Base-by-base conservation (phyloP, 2,888 invertebrate genomes). In the Oxytorus armatus region DNA sequence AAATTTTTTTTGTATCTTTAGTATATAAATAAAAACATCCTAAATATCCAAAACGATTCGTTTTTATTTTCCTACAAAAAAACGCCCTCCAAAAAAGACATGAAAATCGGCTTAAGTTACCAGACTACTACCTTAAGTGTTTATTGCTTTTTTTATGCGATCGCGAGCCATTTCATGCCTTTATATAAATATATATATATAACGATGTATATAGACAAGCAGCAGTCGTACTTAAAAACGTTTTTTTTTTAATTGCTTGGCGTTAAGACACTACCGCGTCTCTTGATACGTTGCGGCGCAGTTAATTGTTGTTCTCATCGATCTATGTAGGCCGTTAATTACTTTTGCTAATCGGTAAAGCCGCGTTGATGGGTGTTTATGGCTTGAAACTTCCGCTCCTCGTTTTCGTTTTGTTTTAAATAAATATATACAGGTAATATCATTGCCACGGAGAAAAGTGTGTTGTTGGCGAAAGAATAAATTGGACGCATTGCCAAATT, bases 341-440 rank as follows among this genome's bases (percentile, higher is more conserved):
- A 63, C 73, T 55, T 69, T 69, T 53, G n/a, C 44, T 36, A 44
- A 53, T 42, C 59, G 65, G 57, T 39, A 61, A 59, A 44, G n/a
- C 53, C 36, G 49, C n/a, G 33, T 36, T 39, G 55, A 68, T 79
- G 57, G 44, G 53, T 74, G 55, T 79, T 74, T 74, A 79, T 61
- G 78, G 59, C 68, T 69, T 36, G 11, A 16, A 69, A 59, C 78
- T 79, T 74, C 78, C 78, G 73, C 68, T 39, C 36, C 51, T 36
- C 8, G 49, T 44, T 53, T 44, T 68, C 29, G 69, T 49, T 23
- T 63, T 5, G 61, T n/a, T n/a, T n/a, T n/a, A n/a, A n/a, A n/a
- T n/a, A n/a, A n/a, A n/a, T 25, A 33, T 55, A 55, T 55, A 51
- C 49, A 33, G 11, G 36, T 36, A n/a, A n/a, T 36, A 57, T 33